Evolutionary conservation across 2,113 vertebrate species (phyloP), one percentile per base, ranked within the genome.

Genomic region (Penelope pileata): DNA sequence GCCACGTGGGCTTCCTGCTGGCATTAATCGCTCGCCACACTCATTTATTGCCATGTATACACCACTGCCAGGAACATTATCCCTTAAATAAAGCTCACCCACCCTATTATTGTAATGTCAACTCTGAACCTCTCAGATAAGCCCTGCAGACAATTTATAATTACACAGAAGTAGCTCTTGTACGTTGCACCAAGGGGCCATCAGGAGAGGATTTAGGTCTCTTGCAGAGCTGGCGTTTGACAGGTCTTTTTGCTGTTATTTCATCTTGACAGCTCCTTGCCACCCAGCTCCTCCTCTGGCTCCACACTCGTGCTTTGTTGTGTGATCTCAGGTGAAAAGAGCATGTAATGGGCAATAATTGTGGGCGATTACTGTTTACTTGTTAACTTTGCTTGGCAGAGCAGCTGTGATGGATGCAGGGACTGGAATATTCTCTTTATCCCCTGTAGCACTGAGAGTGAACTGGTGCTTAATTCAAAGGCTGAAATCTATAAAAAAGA

Each of bases 391-490:
- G 83, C 96, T 86, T 86, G 96, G 96, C 94, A 96, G 97, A 95
- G 81, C 91, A 36, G 85, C 78, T 23, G 53, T 78, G 91, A 94
- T 50, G 34, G 38, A 83, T 66, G 75, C 73, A 18, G 68, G 38
- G 51, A 89, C 43, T 53, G 66, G 73, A 97, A 93, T 91, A 93
- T 80, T 95, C 88, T 67, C 83, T 94, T 66, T 45, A 89, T 86
- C 64, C 72, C 90, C 75, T 45, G 83, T 36, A 97, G 94, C 83
- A 63, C 79, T 10, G 42, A 72, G 77, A 84, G 94, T 34, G 95
- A 98, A 96, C 97, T 94, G 93, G 94, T 97, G 97, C 97, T 98
- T 97, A 97, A 97, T 98, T 99, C 98, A 98, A 98, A 97, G 97
- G 96, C 97, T 97, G 94, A 97, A 98, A 98, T 97, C 97, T 63